These are phyloP conservation scores for Lasioglossum oenotherae DNA, from an alignment of 2,888 invertebrate species.

Conservation along the genomic window DNA sequence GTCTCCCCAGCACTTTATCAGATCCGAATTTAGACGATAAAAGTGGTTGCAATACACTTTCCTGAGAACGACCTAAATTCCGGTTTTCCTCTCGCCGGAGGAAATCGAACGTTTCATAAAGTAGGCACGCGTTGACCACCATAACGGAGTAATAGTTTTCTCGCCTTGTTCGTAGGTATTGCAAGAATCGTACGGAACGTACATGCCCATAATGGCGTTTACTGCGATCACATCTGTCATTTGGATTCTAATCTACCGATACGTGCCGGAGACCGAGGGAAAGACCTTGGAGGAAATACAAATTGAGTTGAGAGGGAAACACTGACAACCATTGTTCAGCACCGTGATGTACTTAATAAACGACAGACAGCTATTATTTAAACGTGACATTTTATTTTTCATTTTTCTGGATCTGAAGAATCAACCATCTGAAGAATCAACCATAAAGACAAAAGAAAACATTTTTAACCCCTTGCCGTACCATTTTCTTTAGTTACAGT, in stretches of 20 bases:
- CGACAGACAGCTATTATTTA: neutral
- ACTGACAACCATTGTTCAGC: constrained; percentile 9
- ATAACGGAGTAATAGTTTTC: constrained; percentile 25
- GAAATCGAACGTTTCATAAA: constrained; percentile 5
- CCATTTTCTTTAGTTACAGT: too few relatives aligned
- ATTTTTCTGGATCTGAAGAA: neutral
- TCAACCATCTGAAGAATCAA: too few relatives aligned
- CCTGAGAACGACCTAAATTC: constrained; percentile 27
- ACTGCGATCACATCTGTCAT: constrained; percentile 76
- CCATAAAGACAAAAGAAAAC: too few relatives aligned
- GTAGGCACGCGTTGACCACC: neutral
- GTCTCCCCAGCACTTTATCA: constrained; percentile 18
- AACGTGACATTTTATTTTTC: neutral
- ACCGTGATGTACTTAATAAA: constrained; percentile 27
- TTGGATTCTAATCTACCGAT: constrained; percentile 79
- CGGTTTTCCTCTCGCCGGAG: neutral
- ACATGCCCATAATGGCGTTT: constrained; percentile 78
- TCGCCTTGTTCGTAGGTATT: constrained; percentile 71
- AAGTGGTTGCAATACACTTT: constrained; percentile 34
- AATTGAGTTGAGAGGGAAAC: constrained; percentile 72
- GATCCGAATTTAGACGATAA: neutral
- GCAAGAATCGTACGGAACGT: constrained; percentile 76
- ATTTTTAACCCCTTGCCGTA: too few relatives aligned
- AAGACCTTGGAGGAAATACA: constrained; percentile 82
- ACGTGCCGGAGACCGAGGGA: constrained; percentile 82